phyloP scores from a whole-genome alignment of 2,113 vertebrate species.

The Heterotilapia buettikoferi region DNA sequence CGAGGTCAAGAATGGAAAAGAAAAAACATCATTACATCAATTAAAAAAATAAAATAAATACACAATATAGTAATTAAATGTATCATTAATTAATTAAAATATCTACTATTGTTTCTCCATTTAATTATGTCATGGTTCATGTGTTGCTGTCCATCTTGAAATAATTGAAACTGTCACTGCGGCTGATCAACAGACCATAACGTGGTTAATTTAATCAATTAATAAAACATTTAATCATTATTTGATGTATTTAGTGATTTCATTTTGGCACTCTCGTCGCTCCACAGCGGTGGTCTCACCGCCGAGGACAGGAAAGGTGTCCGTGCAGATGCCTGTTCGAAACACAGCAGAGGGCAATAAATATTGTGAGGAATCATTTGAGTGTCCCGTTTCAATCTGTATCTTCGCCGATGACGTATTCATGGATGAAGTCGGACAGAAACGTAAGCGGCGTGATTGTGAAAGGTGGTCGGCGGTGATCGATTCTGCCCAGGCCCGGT shows the following conservation, averaged over 20 bases:
- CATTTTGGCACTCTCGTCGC: no score
- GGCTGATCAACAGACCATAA: fast-evolving
- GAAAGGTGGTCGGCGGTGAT: background rate
- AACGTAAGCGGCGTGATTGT: background rate
- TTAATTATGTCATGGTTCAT: background rate
- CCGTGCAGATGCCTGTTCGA: background rate
- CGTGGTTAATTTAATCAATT: fast-evolving
- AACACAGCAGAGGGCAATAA: background rate
- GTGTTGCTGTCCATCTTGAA: background rate
- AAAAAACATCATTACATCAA: background rate
- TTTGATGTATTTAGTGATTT: background rate
- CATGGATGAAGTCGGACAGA: background rate
- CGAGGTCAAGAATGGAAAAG: fast-evolving
- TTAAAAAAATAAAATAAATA: background rate
- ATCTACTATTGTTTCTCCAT: no score
- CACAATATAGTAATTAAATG: background rate
- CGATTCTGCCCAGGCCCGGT: background rate
- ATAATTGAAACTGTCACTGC: background rate
- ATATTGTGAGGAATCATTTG: background rate
- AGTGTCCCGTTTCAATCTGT: background rate
- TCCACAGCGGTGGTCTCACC: background rate
- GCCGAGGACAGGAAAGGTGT: background rate
- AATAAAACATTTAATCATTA: background rate
- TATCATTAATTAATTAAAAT: background rate
- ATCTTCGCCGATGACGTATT: background rate